Conservation (phyloP, 1,140 invertebrate genomes). For the Aphelenchoides fujianensis region DNA sequence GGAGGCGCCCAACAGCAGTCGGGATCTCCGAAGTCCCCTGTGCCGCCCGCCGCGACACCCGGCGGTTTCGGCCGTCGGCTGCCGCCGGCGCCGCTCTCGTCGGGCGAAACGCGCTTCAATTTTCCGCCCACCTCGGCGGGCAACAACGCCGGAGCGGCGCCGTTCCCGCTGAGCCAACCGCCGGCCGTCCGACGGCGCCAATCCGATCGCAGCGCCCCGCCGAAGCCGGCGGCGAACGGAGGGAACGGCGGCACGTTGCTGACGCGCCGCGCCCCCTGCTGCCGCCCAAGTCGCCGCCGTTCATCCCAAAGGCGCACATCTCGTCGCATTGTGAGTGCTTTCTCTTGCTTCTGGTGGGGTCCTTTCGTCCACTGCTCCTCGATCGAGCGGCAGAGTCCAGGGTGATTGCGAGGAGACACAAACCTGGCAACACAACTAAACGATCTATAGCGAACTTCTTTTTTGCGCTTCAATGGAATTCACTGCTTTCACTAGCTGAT, state of each 20-base stretch:
- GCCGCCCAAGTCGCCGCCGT: background rate
- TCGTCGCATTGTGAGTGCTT: constrained; percentile 4
- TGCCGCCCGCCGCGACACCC: constrained; percentile 10
- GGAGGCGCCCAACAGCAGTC: no score
- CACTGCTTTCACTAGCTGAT: no score
- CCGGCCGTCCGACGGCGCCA: constrained; percentile 16
- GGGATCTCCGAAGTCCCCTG: background rate
- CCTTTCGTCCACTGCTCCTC: no score
- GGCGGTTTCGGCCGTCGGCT: constrained; percentile 19
- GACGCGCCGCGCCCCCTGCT: background rate
- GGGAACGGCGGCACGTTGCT: background rate
- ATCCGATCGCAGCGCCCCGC: constrained; percentile 5
- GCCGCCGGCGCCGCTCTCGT: constrained; percentile 42
- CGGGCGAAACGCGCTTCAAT: constrained; percentile 42
- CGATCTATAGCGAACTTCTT: no score
- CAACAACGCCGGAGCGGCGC: constrained; percentile 12
- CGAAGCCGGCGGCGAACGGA: background rate
- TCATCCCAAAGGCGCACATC: background rate
- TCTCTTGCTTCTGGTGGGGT: no score
- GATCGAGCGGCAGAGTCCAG: no score
- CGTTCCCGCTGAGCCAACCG: constrained; percentile 20
- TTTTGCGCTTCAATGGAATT: no score
- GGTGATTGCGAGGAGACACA: no score
- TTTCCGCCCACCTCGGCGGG: constrained; percentile 44
- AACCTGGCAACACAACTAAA: no score